These are phyloP conservation scores for Agriopis leucophaearia DNA, from an alignment of 2,888 invertebrate genomes.

Conservation along the genomic window DNA sequence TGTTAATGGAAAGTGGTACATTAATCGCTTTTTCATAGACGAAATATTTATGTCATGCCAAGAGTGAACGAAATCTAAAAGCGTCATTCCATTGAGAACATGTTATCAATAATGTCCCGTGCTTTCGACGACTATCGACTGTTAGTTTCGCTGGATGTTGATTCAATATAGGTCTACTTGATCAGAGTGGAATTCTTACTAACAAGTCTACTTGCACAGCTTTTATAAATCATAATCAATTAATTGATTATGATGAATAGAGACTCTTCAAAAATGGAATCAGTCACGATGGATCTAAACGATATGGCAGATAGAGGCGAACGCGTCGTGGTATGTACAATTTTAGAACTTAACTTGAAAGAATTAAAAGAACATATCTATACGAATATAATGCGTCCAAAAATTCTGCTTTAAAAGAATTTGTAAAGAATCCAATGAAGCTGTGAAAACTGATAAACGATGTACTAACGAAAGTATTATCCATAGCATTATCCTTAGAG, in stretches of 20 bases:
- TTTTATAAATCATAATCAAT: neutral
- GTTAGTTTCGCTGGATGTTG: neutral
- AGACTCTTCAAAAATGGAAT: conserved; percentile 3
- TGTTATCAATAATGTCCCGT: neutral
- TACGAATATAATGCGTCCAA: neutral
- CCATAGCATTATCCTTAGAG: too few relatives aligned
- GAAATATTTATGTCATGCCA: too few relatives aligned
- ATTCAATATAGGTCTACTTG: neutral
- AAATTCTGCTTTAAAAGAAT: too few relatives aligned
- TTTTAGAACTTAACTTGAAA: neutral
- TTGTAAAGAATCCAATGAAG: neutral
- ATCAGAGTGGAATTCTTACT: too few relatives aligned
- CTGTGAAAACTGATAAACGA: too few relatives aligned
- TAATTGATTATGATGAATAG: neutral
- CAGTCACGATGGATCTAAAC: conserved; percentile 42
- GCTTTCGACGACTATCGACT: too few relatives aligned
- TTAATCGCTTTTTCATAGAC: too few relatives aligned
- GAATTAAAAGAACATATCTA: too few relatives aligned
- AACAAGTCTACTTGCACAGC: neutral
- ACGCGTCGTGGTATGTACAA: conserved; percentile 51
- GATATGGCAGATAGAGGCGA: conserved; percentile 53
- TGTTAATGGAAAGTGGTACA: too few relatives aligned
- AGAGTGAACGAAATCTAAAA: too few relatives aligned
- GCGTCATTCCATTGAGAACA: too few relatives aligned
- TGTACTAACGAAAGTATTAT: too few relatives aligned